Conservation (phyloP, 1,140 invertebrate species). For the Hycleus cichorii region DNA sequence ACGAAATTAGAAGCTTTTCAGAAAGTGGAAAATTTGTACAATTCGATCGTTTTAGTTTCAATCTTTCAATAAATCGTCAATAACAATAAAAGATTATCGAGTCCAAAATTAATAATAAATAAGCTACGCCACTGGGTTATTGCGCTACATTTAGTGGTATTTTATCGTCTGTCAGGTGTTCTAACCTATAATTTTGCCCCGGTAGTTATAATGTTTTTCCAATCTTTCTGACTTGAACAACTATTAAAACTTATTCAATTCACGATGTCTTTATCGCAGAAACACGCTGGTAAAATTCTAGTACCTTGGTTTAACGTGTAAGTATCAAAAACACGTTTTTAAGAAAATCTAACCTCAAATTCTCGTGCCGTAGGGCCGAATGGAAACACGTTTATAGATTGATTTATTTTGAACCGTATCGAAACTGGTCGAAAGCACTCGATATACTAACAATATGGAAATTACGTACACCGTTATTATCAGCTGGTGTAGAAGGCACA, state of each 20-base stretch:
- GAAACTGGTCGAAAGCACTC: conserved; percentile 44
- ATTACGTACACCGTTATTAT: conserved; percentile 53
- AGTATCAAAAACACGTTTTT: conserved; percentile 2
- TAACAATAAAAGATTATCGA: no score
- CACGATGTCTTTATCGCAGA: conserved; percentile 35
- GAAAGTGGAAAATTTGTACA: no score
- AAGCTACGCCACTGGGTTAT: no score
- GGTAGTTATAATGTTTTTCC: not conserved
- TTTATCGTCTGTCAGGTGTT: no score
- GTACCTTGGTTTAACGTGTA: conserved; percentile 36
- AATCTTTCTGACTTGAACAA: not conserved
- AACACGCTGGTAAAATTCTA: conserved; percentile 28
- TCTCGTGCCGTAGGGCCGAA: conserved; percentile 38
- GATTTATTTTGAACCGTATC: conserved; percentile 45
- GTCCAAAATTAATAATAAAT: no score
- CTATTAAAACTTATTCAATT: not conserved
- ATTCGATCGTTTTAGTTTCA: no score
- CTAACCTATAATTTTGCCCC: not conserved
- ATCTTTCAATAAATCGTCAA: no score
- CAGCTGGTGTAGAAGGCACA: conserved; percentile 60
- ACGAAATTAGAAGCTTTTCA: no score
- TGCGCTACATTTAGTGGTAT: no score
- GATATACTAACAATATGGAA: conserved; percentile 54
- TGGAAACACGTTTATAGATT: conserved; percentile 51
- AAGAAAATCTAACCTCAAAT: not conserved